Evolutionary conservation across 2,797 vertebrate species (phyloP).

Genomic region (Pseudochirops cupreus): DNA sequence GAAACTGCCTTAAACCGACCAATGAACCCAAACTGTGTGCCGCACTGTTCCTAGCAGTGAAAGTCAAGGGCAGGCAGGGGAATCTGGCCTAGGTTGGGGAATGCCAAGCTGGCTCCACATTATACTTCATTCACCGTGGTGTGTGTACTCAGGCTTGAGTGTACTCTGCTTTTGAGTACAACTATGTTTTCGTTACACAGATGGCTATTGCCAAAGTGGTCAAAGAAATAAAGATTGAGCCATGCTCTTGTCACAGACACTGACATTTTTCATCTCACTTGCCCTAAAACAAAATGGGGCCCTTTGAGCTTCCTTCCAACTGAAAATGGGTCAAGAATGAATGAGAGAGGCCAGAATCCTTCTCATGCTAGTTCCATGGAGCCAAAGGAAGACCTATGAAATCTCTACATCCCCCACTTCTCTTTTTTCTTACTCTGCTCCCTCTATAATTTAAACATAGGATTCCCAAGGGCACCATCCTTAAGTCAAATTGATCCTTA

Average conservation of each 20-base stretch:
- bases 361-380: fast-evolving
- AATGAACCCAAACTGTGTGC: not conserved
- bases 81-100: not conserved
- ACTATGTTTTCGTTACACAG: no score
- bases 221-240: not conserved
- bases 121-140: not conserved
- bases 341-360: not conserved
- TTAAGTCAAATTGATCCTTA: not conserved
- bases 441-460: not conserved
- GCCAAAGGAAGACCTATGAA: no score
- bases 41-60: not conserved
- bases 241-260: not conserved
- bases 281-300: not conserved
- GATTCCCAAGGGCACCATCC: not conserved
- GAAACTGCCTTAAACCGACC: not conserved
- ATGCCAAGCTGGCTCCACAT: not conserved
- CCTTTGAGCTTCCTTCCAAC: not conserved
- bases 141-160: not conserved
- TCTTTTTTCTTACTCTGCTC: not conserved
- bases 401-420: not conserved
- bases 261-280: not conserved
- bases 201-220: not conserved
- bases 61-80: not conserved
- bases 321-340: not conserved
- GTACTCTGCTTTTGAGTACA: not conserved